Evolutionary conservation across 2,797 vertebrate genomes (phyloP), one percentile per base, ranked within the genome.

Genomic region (Apodemus agrarius): DNA sequence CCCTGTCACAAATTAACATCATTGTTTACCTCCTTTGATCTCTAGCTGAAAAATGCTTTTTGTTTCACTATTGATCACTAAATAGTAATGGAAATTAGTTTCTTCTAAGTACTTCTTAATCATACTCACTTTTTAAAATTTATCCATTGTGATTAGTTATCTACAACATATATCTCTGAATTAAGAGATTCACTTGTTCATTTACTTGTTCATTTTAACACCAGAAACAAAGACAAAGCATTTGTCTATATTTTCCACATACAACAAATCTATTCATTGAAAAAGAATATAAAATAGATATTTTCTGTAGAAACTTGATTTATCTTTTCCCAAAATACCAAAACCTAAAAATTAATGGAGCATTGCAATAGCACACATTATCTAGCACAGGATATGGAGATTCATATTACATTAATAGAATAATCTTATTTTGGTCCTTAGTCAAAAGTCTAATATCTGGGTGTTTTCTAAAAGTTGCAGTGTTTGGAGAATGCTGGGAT

Each of bases 41-140:
- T 83, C 26, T 63, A 81, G 19, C 57, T 85, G 57, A 54, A 92
- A 94, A 92, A 85, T 0, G 1, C 91, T 22, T 86, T 86, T 95
- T 89, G 88, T 95, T 98, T 97, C 79, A 96, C 63, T 97, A 40
- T 22, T 52, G 96, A 8, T 81, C 96, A 79, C 13, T 91, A 67
- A 90, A 46, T 81, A 92, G 67, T 17, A 46, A 34, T 93, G 19
- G 88, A 95, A 93, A 61, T 90, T 59, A 93, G 49, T 82, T 97
- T 97, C 75, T 37, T 93, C 57, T 94, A 52, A 95, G 52, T n/a
- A 91, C 89, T 96, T 95, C 75, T 97, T 78, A 93, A 96, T 98
- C 81, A 84, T 29, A 82, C 3, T 96, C 95, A 89, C 69, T 31
- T 88, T 92, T 63, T 97, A 40, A 63, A 93, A 90, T 96, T 94